Evolutionary conservation across 2,113 vertebrate species (phyloP).

Genomic region (Ictidomys tridecemlineatus): DNA sequence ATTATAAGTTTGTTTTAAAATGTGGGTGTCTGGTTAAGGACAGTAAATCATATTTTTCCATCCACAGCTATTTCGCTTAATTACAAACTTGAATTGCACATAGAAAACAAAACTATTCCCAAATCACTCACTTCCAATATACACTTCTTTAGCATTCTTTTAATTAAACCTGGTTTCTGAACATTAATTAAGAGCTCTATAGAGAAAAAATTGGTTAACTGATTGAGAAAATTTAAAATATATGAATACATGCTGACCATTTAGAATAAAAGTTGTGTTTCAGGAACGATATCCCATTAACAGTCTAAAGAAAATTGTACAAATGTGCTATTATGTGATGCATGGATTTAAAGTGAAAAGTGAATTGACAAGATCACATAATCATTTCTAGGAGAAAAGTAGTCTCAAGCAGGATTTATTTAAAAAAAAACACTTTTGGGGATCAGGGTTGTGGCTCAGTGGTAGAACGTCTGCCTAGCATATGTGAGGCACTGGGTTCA

Average conservation of each 20-base stretch:
- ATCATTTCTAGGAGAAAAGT: not conserved
- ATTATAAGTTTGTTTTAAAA: constrained; percentile 71
- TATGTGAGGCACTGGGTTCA: too few species aligned
- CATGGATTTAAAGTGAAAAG: constrained; percentile 43
- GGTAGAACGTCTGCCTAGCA: too few species aligned
- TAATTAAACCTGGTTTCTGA: constrained; percentile 74
- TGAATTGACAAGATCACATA: not conserved
- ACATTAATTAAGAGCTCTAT: constrained; percentile 68
- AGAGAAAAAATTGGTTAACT: constrained; percentile 40
- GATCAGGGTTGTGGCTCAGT: too few species aligned
- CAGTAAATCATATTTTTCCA: constrained; percentile 74
- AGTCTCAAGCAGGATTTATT: constrained; percentile 42
- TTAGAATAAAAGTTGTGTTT: constrained; percentile 43
- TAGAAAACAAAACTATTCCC: constrained; percentile 50
- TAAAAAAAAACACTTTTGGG: not conserved
- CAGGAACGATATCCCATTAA: constrained; percentile 21
- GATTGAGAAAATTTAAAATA: constrained; percentile 36
- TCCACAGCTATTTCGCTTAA: constrained; percentile 72
- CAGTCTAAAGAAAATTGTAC: not conserved
- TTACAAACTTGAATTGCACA: constrained; percentile 70
- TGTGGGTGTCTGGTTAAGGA: constrained; percentile 58
- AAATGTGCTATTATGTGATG: constrained; percentile 3
- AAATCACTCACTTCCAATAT: constrained; percentile 63
- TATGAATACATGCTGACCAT: not conserved
- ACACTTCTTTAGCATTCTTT: constrained; percentile 37